phyloP scores from a whole-genome alignment of 2,113 vertebrate species.

The Myiagra hebetior region DNA sequence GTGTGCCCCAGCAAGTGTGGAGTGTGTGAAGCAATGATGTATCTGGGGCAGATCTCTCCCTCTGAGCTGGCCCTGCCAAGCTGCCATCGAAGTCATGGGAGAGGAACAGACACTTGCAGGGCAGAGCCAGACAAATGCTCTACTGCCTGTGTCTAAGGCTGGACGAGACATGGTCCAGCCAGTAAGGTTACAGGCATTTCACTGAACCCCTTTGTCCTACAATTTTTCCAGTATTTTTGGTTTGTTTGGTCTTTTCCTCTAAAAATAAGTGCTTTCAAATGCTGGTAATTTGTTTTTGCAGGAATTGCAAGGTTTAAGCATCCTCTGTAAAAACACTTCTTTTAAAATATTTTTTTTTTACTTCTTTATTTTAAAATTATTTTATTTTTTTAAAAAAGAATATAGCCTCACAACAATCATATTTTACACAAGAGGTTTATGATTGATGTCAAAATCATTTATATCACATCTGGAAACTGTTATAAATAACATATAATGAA shows the following conservation, averaged over 20 bases:
- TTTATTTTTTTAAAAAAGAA: background rate
- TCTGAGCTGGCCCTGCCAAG: background rate
- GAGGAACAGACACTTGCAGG: background rate
- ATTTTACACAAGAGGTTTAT: background rate
- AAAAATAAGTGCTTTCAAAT: background rate
- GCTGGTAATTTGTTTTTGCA: background rate
- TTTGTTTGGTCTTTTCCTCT: background rate
- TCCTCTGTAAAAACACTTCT: background rate
- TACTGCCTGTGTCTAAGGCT: background rate
- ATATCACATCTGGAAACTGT: background rate
- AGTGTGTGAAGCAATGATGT: background rate
- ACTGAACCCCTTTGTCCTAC: background rate
- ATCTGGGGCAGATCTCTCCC: background rate
- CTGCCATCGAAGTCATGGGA: rapidly evolving
- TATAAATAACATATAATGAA: background rate
- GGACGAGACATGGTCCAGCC: rapidly evolving
- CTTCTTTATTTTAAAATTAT: background rate
- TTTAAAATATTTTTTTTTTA: background rate
- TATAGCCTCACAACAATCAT: background rate
- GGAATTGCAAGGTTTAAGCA: background rate
- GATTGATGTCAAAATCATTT: background rate
- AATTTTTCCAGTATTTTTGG: background rate
- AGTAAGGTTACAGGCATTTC: background rate
- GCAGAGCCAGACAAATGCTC: background rate
- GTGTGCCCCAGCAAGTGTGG: background rate